Conservation (phyloP, 2,113 vertebrate species). For the Haliaeetus leucogaster region DNA sequence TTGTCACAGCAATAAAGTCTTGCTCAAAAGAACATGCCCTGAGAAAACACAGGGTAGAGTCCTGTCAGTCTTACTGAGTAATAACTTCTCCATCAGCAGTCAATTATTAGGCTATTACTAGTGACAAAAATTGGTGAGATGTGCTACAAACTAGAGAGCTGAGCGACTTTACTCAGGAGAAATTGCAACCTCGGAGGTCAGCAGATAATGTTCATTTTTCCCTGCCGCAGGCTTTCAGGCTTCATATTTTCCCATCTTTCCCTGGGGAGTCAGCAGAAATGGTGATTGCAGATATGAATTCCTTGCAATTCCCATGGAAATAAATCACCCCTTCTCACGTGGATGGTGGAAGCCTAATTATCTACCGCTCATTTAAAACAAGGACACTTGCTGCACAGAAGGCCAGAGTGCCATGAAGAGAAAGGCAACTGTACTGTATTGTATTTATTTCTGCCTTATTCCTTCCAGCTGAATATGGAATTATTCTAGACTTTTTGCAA, state of each 20-base stretch:
- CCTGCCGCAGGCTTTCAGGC: not conserved
- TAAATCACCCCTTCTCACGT: not conserved
- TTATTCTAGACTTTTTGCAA: not conserved
- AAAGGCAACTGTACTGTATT: not conserved
- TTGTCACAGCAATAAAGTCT: constrained; percentile 13
- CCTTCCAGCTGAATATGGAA: not conserved
- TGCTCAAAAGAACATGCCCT: not conserved
- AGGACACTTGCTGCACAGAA: not conserved
- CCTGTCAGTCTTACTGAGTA: not conserved
- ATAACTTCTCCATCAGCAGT: constrained; percentile 33
- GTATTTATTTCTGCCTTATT: not conserved
- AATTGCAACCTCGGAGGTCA: not conserved
- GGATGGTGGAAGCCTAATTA: not conserved
- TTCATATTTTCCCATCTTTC: not conserved
- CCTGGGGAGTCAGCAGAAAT: not conserved
- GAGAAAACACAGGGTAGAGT: not conserved
- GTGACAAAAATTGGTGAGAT: not conserved
- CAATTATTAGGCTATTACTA: constrained; percentile 38
- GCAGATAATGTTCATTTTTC: not conserved
- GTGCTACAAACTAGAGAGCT: not conserved
- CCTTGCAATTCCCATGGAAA: not conserved
- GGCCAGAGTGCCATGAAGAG: not conserved
- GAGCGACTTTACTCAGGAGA: not conserved
- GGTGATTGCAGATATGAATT: not conserved
- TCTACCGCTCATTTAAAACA: not conserved